Evolutionary conservation across 2,888 invertebrate genomes (phyloP).

Genomic region (Branchipolynoe longqiensis): DNA sequence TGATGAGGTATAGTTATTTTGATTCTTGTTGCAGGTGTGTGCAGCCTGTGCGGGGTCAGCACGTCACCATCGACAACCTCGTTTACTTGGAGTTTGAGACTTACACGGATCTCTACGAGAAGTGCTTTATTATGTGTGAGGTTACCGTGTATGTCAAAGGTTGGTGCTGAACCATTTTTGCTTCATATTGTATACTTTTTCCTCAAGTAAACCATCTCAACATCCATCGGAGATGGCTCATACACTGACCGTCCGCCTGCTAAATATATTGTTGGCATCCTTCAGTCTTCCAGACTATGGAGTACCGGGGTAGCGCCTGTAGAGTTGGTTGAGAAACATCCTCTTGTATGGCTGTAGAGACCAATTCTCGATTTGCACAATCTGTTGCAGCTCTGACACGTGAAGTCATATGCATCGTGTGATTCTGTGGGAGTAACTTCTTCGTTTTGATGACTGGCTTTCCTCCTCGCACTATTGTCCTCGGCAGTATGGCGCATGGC

Average conservation of each 20-base stretch:
- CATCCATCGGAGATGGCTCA: not conserved
- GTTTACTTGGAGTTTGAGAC: conserved; percentile 41
- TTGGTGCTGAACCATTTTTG: not conserved
- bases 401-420: too few species aligned
- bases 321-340: too few species aligned
- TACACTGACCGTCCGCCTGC: not conserved
- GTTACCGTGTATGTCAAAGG: conserved; percentile 21
- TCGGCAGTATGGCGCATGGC: too few species aligned
- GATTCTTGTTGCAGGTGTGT: not conserved
- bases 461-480: too few species aligned
- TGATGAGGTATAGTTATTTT: too few species aligned
- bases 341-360: too few species aligned
- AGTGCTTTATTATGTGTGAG: conserved; percentile 31
- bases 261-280: not conserved
- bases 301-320: too few species aligned
- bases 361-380: too few species aligned
- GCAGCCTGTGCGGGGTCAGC: conserved; percentile 24
- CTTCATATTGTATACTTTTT: not conserved
- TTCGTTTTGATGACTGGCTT: too few species aligned
- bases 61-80: conserved; percentile 33
- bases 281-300: too few species aligned
- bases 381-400: too few species aligned
- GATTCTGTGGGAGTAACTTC: too few species aligned
- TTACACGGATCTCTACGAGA: conserved; percentile 48
- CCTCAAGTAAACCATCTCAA: not conserved